phyloP scores from a whole-genome alignment of 1,140 invertebrate genomes.

The Brachionus sp. region DNA sequence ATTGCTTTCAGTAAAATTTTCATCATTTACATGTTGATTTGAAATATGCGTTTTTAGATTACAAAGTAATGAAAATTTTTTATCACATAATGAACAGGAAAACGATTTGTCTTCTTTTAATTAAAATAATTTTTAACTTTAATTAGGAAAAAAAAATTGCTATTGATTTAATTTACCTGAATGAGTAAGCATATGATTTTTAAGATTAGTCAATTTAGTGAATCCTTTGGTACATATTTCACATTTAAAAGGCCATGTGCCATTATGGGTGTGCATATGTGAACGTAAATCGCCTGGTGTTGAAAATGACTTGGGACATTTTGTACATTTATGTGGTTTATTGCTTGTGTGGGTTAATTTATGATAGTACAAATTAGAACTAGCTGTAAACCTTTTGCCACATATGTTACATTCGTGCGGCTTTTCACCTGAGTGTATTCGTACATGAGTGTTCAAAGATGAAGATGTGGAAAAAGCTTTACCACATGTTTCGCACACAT shows the following conservation, averaged over 20 bases:
- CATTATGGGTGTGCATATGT: slow-evolving; percentile 37
- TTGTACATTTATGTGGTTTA: slow-evolving; percentile 38
- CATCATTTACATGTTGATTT: background rate
- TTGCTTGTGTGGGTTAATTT: slow-evolving; percentile 78
- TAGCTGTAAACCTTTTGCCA: slow-evolving; percentile 90
- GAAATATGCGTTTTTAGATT: background rate
- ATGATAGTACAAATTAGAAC: slow-evolving; percentile 93
- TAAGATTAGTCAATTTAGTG: slow-evolving; percentile 84
- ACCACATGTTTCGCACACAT: slow-evolving; percentile 89
- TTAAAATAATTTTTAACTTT: background rate
- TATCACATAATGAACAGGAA: slow-evolving; percentile 16
- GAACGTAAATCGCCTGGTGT: slow-evolving; percentile 44
- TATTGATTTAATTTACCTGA: background rate
- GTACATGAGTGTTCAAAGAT: slow-evolving; percentile 86
- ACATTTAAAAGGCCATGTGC: slow-evolving; percentile 45
- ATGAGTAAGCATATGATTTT: slow-evolving; percentile 70
- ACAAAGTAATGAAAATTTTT: background rate
- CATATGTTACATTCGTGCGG: slow-evolving; percentile 89
- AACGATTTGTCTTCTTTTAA: slow-evolving; percentile 1
- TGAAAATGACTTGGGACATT: slow-evolving; percentile 44
- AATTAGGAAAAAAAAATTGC: background rate
- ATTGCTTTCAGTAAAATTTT: background rate
- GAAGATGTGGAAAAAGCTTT: slow-evolving; percentile 88
- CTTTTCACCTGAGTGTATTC: slow-evolving; percentile 89
- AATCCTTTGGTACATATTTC: slow-evolving; percentile 75